These are phyloP conservation scores for Rhagophthalmus giganteus DNA, from an alignment of 2,888 invertebrate species.

Conservation along the genomic window DNA sequence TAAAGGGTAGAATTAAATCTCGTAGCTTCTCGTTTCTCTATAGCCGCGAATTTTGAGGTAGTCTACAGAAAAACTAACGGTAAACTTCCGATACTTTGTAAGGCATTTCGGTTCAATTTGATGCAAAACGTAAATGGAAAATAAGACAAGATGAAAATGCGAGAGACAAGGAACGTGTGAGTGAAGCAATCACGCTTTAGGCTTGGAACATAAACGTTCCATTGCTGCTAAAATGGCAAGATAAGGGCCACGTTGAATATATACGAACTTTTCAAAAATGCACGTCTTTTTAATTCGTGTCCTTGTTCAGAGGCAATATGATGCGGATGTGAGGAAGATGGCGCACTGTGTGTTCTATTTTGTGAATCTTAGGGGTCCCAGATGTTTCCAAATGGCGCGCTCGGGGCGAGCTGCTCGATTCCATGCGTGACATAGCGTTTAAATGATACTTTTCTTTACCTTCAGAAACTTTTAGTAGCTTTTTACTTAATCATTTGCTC, in stretches of 20 bases:
- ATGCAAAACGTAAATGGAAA: constrained; percentile 22
- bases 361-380: constrained; percentile 35
- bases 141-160: constrained; percentile 27
- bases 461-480: constrained; percentile 30
- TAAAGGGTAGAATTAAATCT: constrained; percentile 28
- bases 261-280: constrained; percentile 35
- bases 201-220: constrained; percentile 36
- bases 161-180: constrained; percentile 27
- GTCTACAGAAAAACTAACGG: constrained; percentile 16
- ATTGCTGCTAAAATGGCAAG: constrained; percentile 34
- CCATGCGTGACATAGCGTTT: constrained; percentile 42
- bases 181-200: constrained; percentile 34
- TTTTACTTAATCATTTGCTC: constrained; percentile 38
- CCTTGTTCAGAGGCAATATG: constrained; percentile 26
- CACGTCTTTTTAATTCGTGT: constrained; percentile 30
- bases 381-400: constrained; percentile 43
- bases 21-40: constrained; percentile 15
- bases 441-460: constrained; percentile 42
- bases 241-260: constrained; percentile 34
- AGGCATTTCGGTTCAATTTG: constrained; percentile 15
- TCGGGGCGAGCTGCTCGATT: constrained; percentile 37
- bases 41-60: constrained; percentile 11
- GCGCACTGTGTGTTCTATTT: constrained; percentile 32
- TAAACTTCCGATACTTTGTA: constrained; percentile 17
- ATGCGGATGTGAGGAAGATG: constrained; percentile 30